A percentile compares a stretch with the other conserved stretches of the same genome.
Evolutionary conservation across 2,888 invertebrate genomes (phyloP).

Genomic region (Ernsta delagoae): DNA sequence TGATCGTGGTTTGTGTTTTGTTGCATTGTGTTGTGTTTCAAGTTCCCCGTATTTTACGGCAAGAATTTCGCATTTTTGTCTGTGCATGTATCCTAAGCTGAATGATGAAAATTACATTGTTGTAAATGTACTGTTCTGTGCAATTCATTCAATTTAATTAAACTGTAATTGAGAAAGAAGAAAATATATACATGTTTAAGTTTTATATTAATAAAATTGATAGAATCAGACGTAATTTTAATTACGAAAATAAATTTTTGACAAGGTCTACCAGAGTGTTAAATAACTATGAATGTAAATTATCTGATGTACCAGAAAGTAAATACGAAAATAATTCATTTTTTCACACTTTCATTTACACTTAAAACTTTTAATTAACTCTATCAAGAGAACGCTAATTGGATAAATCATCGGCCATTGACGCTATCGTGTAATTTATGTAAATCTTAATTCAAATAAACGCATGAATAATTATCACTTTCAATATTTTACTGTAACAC

Average conservation of each 20-base stretch:
- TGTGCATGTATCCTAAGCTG: not conserved
- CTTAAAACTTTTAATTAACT: not conserved
- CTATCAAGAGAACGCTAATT: not conserved
- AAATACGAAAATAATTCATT: too few relatives aligned
- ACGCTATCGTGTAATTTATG: not conserved
- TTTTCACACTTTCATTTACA: too few relatives aligned
- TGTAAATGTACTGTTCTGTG: not conserved
- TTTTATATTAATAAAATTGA: too few relatives aligned
- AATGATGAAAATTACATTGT: not conserved
- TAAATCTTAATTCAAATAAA: not conserved
- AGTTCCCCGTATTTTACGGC: not conserved
- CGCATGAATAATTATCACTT: not conserved
- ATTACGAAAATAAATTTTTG: too few relatives aligned
- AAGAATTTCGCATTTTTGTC: not conserved
- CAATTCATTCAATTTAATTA: not conserved
- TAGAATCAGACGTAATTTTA: too few relatives aligned
- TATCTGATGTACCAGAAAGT: too few relatives aligned
- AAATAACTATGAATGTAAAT: too few relatives aligned
- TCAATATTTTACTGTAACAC: constrained; percentile 9
- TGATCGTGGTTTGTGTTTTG: too few relatives aligned
- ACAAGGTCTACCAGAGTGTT: too few relatives aligned
- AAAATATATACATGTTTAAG: too few relatives aligned
- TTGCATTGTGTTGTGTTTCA: not conserved
- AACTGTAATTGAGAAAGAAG: too few relatives aligned
- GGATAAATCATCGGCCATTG: not conserved